These are phyloP conservation scores for Alca torda DNA, from an alignment of 2,797 vertebrate genomes.

Conservation along the genomic window DNA sequence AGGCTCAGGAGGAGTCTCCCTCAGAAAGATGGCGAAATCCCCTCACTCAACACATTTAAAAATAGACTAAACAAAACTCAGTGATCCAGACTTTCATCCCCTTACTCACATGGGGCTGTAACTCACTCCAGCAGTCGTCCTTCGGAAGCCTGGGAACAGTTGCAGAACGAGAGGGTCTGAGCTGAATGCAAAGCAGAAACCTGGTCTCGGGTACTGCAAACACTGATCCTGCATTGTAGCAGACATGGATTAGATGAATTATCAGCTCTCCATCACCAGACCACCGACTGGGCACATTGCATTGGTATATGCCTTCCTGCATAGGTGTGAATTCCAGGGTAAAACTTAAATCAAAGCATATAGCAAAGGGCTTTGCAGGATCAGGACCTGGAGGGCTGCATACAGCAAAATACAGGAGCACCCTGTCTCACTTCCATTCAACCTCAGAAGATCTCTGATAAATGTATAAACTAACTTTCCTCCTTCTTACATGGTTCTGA, in stretches of 20 bases:
- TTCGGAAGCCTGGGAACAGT: not conserved
- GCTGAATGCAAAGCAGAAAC: not conserved
- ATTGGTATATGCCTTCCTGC: not conserved
- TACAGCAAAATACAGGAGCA: not conserved
- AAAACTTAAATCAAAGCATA: not conserved
- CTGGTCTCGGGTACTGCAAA: not conserved
- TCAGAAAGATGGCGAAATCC: not conserved
- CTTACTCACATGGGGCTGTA: not conserved
- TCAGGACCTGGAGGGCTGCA: not conserved
- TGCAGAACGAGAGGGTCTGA: not conserved
- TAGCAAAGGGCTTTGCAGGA: not conserved
- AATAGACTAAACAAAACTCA: conserved; percentile 39
- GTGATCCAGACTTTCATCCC: not conserved
- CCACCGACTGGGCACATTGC: not conserved
- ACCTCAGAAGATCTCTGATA: not conserved
- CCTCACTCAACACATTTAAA: conserved; percentile 5
- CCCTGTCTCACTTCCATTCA: not conserved
- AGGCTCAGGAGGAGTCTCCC: not conserved
- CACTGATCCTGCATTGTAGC: not conserved
- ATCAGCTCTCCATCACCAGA: not conserved
- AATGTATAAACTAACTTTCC: not conserved
- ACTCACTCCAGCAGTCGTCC: not conserved
- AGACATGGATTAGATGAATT: not conserved
- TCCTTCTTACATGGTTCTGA: not conserved
- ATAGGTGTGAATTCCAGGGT: not conserved